Evolutionary conservation across 2,888 invertebrate genomes (phyloP).

Genomic region (Tromatobia lineatoria): DNA sequence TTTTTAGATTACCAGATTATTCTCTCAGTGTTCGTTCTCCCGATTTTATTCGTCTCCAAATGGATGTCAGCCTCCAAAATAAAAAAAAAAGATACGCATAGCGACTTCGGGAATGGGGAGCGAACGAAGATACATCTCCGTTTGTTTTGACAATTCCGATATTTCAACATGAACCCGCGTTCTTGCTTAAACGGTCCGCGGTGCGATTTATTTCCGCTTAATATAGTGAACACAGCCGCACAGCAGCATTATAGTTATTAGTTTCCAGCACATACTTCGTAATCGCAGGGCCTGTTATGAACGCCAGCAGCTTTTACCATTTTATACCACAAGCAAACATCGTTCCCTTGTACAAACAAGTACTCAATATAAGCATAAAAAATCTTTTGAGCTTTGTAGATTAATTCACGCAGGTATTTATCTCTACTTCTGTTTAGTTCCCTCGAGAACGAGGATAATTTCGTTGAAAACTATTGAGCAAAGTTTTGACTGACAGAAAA

Average conservation of each 20-base stretch:
- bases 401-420: constrained; percentile 16
- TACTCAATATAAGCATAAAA: background rate
- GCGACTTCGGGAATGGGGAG: background rate
- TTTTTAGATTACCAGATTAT: no score
- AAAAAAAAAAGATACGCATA: constrained; percentile 2
- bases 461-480: background rate
- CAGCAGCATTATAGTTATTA: constrained; percentile 8
- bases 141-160: constrained; percentile 27
- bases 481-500: background rate
- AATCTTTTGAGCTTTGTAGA: background rate
- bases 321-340: constrained; percentile 20
- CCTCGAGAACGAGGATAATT: background rate
- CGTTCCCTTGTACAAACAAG: constrained; percentile 12
- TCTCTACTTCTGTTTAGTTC: background rate
- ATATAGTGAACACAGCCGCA: constrained; percentile 17
- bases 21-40: background rate
- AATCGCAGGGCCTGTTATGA: background rate
- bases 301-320: background rate
- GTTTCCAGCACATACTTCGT: background rate
- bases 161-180: constrained; percentile 28
- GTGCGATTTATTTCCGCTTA: constrained; percentile 34
- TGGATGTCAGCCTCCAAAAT: constrained; percentile 4
- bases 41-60: background rate
- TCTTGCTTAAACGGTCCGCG: background rate
- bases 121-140: constrained; percentile 6